phyloP scores from a whole-genome alignment of 2,888 invertebrate genomes.

The Blera fallax region DNA sequence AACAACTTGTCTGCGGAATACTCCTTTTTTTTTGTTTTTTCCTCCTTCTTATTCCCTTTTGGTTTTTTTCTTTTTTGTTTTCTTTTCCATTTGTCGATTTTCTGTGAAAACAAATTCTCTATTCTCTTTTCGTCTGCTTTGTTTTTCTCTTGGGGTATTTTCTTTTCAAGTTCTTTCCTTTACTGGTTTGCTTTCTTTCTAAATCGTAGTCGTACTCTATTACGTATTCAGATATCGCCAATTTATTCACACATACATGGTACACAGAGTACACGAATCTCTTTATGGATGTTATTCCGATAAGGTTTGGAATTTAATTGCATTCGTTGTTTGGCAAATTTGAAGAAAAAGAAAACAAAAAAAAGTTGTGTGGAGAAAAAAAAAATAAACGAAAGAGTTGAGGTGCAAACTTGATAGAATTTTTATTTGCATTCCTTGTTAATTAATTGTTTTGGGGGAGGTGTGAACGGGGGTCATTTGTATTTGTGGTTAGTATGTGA shows the following conservation, averaged over 20 bases:
- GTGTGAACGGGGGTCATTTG: neutral
- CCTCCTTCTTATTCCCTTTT: neutral
- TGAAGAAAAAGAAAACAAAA: neutral
- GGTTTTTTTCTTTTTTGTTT: slow-evolving; percentile 10
- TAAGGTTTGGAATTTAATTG: slow-evolving; percentile 66
- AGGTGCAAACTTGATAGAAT: slow-evolving; percentile 41
- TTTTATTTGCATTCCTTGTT: slow-evolving; percentile 42
- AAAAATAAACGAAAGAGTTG: slow-evolving; percentile 61
- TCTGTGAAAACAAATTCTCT: slow-evolving; percentile 38
- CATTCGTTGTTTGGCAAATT: slow-evolving; percentile 49
- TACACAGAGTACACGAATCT: neutral
- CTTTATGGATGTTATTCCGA: slow-evolving; percentile 56
- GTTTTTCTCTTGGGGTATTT: slow-evolving; percentile 36
- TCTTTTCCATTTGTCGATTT: slow-evolving; percentile 26
- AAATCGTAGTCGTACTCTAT: slow-evolving; percentile 54
- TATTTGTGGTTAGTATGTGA: neutral
- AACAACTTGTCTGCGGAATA: neutral
- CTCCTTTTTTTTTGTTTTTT: neutral
- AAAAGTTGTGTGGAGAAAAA: too few species aligned
- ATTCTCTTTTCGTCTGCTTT: slow-evolving; percentile 2
- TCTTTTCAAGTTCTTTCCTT: slow-evolving; percentile 32
- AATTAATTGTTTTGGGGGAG: neutral
- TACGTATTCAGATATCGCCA: slow-evolving; percentile 64
- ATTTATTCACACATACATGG: slow-evolving; percentile 40
- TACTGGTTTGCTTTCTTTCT: slow-evolving; percentile 57